phyloP scores from a whole-genome alignment of 2,797 vertebrate species.

The Premnoplex brunnescens region DNA sequence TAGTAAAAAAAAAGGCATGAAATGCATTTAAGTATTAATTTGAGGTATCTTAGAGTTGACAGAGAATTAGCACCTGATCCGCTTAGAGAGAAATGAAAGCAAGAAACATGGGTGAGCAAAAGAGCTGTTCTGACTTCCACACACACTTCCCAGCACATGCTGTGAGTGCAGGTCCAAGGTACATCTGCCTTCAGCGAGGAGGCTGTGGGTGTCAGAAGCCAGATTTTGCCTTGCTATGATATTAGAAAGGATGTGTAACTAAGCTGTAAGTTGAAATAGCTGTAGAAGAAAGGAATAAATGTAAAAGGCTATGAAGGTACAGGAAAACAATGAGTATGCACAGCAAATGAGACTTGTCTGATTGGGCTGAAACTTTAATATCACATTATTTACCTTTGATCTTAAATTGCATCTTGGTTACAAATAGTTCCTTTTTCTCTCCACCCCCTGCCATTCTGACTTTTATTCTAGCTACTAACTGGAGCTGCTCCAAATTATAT shows the following conservation, averaged over 20 bases:
- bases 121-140: neutral
- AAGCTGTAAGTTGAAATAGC: neutral
- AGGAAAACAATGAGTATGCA: neutral
- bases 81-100: neutral
- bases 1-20: neutral
- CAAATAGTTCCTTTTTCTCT: neutral
- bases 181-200: neutral
- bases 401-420: neutral
- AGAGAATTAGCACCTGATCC: neutral
- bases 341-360: neutral
- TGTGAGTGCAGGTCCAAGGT: neutral
- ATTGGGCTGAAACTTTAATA: neutral
- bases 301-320: neutral
- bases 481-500: fast-evolving
- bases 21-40: neutral
- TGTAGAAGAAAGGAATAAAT: neutral
- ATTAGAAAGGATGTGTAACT: neutral
- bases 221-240: neutral
- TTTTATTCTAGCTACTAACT: neutral
- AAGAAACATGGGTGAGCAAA: neutral
- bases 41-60: neutral
- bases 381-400: neutral
- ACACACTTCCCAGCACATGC: neutral
- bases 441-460: neutral
- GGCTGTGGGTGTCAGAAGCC: neutral